phyloP scores from a whole-genome alignment of 2,113 vertebrate species.

The Haplochromis burtoni region DNA sequence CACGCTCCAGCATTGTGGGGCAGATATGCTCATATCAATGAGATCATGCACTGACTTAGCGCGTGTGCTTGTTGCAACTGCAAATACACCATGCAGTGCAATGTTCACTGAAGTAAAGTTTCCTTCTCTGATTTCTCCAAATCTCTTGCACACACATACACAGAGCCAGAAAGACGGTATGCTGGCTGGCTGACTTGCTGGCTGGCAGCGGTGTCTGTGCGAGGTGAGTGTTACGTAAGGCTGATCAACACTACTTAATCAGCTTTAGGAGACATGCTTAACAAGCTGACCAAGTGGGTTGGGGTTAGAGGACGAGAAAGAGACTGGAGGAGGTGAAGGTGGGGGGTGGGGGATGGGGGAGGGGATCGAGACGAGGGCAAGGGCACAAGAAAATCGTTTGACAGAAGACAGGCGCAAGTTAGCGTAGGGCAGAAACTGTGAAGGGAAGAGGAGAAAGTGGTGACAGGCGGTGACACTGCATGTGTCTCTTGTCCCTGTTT shows the following conservation, averaged over 20 bases:
- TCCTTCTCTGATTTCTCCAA: slow-evolving; percentile 9
- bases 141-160: background rate
- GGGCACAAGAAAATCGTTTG: background rate
- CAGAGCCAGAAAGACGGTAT: background rate
- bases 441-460: slow-evolving; percentile 30
- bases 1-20: background rate
- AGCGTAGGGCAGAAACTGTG: slow-evolving; percentile 2
- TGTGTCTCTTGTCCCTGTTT: slow-evolving; percentile 58
- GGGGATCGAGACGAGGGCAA: background rate
- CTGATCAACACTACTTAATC: slow-evolving; percentile 66
- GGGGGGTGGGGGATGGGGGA: background rate
- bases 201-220: slow-evolving; percentile 28
- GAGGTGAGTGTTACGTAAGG: slow-evolving; percentile 62
- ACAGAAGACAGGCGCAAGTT: background rate
- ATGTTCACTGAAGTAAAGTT: slow-evolving; percentile 24
- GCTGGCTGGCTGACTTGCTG: background rate
- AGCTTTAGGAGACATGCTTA: slow-evolving; percentile 67
- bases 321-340: background rate
- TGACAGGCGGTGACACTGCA: slow-evolving; percentile 58
- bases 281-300: slow-evolving; percentile 51
- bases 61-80: background rate
- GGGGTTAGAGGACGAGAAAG: background rate
- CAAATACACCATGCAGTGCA: background rate
- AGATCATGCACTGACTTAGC: background rate
- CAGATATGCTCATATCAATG: background rate